Conservation (phyloP, 2,888 invertebrate species). For the Toxonevra muliebris region DNA sequence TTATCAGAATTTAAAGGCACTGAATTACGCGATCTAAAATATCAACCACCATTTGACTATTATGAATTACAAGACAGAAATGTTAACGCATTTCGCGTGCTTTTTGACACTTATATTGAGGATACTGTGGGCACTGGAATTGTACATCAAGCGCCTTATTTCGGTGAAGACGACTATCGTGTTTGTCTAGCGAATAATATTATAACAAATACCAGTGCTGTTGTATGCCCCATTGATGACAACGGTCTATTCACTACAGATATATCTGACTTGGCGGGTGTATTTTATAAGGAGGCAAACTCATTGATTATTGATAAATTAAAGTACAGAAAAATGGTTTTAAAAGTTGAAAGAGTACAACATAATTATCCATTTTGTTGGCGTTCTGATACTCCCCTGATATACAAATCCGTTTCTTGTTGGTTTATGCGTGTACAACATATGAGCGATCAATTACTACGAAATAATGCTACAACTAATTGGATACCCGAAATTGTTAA, state of each 20-base stretch:
- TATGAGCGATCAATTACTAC: conserved; percentile 78
- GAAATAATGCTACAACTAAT: conserved; percentile 82
- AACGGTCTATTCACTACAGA: conserved; percentile 83
- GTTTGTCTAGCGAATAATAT: conserved; percentile 77
- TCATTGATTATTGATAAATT: conserved; percentile 85
- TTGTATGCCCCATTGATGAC: conserved; percentile 89
- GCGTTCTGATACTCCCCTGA: conserved; percentile 95
- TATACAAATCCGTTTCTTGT: conserved; percentile 95
- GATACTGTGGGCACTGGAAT: conserved; percentile 94
- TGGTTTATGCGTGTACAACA: conserved; percentile 95
- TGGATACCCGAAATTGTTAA: conserved; percentile 97
- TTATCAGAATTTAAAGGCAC: conserved; percentile 80
- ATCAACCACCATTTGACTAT: conserved; percentile 81
- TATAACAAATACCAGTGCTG: conserved; percentile 79
- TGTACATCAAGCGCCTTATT: conserved; percentile 96
- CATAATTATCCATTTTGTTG: conserved; percentile 98
- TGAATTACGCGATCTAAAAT: conserved; percentile 78
- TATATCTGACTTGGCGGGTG: conserved; percentile 84
- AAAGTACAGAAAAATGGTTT: conserved; percentile 76
- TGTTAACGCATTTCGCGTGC: conserved; percentile 78
- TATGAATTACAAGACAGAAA: conserved; percentile 47
- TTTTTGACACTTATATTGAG: conserved; percentile 88
- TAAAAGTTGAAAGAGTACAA: conserved; percentile 77
- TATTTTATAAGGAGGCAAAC: conserved; percentile 94
- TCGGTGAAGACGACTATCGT: conserved; percentile 96